phyloP scores from a whole-genome alignment of 2,113 vertebrate species.

The Perca schrenkii region DNA sequence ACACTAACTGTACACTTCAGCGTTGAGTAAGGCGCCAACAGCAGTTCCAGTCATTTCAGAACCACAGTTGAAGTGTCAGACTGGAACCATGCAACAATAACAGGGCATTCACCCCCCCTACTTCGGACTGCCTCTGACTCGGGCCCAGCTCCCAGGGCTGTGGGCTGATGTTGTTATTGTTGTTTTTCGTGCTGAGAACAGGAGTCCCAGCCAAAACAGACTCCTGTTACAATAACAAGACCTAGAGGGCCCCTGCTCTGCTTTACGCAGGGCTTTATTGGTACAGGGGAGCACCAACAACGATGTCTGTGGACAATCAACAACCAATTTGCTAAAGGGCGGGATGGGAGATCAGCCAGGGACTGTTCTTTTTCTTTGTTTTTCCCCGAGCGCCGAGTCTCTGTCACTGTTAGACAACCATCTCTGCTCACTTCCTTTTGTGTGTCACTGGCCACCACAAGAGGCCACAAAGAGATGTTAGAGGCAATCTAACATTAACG shows the following conservation, averaged over 20 bases:
- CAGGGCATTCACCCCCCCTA: conserved; percentile 29
- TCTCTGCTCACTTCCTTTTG: conserved; percentile 37
- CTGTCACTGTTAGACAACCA: conserved; percentile 42
- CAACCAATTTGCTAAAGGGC: conserved; percentile 69
- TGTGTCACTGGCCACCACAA: conserved; percentile 30
- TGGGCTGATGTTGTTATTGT: conserved; percentile 82
- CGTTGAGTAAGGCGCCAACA: conserved; percentile 13
- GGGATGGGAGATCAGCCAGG: conserved; percentile 56
- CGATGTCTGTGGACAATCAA: conserved; percentile 76
- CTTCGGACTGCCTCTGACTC: conserved; percentile 56
- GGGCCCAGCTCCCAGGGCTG: conserved; percentile 72
- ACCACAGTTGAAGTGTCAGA: conserved; percentile 54
- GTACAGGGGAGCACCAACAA: conserved; percentile 65
- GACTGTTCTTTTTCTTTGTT: conserved; percentile 53
- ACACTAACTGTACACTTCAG: conserved; percentile 17
- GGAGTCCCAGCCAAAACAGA: conserved; percentile 71
- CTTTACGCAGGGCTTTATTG: conserved; percentile 65
- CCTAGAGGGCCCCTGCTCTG: conserved; percentile 57
- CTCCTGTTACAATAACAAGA: conserved; percentile 82
- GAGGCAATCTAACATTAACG: background rate
- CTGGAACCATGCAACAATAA: conserved; percentile 53
- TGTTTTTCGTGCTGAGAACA: conserved; percentile 74
- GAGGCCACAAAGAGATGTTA: conserved; percentile 22
- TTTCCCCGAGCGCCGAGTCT: conserved; percentile 25
- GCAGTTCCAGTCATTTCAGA: conserved; percentile 50